phyloP scores from a whole-genome alignment of 2,113 vertebrate species.

The Daphoenositta chrysoptera region DNA sequence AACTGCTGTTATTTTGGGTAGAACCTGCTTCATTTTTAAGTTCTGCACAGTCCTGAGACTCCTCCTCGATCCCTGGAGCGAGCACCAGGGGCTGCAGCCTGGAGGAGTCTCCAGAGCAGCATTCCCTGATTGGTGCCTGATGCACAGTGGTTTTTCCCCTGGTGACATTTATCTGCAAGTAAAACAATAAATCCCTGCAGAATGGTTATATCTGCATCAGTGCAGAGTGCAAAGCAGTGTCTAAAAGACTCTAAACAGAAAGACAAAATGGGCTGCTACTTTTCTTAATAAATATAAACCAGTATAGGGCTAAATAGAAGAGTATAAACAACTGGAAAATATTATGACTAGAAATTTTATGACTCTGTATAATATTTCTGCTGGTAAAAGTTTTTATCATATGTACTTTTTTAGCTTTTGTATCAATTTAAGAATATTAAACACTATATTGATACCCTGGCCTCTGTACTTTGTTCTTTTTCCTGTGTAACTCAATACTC shows the following conservation, averaged over 20 bases:
- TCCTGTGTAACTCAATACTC: background rate
- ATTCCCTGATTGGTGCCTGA: background rate
- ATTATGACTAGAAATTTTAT: background rate
- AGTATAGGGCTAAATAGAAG: background rate
- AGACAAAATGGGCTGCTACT: background rate
- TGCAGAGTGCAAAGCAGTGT: background rate
- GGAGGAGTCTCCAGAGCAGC: background rate
- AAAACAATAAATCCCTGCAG: background rate
- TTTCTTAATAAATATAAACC: background rate
- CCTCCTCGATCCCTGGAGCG: background rate
- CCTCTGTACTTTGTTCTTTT: background rate
- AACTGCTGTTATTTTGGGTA: background rate
- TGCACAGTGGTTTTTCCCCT: background rate
- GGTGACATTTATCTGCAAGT: background rate
- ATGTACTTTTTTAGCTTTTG: background rate
- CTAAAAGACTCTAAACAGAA: background rate
- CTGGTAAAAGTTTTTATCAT: background rate
- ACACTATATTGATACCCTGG: slow-evolving; percentile 2
- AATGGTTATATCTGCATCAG: background rate
- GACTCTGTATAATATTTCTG: background rate
- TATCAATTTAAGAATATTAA: slow-evolving; percentile 5
- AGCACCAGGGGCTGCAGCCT: background rate
- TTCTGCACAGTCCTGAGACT: background rate
- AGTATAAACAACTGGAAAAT: background rate
- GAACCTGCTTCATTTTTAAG: background rate